Evolutionary conservation across 2,113 vertebrate species (phyloP), one percentile per base, ranked within the genome.

Genomic region (Pristiophorus japonicus): DNA sequence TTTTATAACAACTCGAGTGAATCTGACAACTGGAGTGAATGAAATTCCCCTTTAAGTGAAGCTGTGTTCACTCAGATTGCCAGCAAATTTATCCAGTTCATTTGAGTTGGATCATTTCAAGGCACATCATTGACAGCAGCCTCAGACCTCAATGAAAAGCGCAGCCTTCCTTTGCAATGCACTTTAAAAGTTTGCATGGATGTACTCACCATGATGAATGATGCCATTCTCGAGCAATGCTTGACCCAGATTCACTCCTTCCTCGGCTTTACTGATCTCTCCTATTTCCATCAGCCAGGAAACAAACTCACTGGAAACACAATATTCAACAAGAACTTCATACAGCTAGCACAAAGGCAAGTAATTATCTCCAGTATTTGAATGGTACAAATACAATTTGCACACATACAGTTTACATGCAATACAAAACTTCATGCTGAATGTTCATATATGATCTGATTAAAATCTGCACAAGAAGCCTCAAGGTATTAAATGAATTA

Each of bases 141-240:
- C 92, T 94, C 3, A 0, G 45, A 94, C 42, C 11, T 47, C 70
- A 42, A 94, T 27, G 11, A 70, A 63, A 63, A 51, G 24, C 22
- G 30, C 38, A 47, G 10, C 24, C 14, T 67, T 34, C 93, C 93
- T 94, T 70, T 70, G 24, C 66, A 70, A 47, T 70, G 93, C 65
- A 45, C 30, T 67, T 94, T 73, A 16, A 30, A 47, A 34, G 24
- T 70, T 70, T 30, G 65, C 45, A 18, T 51, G 66, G 47, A 73
- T 51, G 10, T 70, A 96, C 98, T 99, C 97, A 99, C 99, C 99
- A 1, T 99, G 99, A 97, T 99, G 99, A 97, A 99, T 99, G 95
- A 99, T 99, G 85, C 99, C 99, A 1, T 99, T 99, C 97, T 99
- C 99, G 97, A 99, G 81, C 47, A 99, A 97, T 3, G 99, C 99